A percentile compares a stretch with the other conserved stretches of the same genome.
phyloP scores from a whole-genome alignment of 2,113 vertebrate genomes.

The Mustela lutreola region DNA sequence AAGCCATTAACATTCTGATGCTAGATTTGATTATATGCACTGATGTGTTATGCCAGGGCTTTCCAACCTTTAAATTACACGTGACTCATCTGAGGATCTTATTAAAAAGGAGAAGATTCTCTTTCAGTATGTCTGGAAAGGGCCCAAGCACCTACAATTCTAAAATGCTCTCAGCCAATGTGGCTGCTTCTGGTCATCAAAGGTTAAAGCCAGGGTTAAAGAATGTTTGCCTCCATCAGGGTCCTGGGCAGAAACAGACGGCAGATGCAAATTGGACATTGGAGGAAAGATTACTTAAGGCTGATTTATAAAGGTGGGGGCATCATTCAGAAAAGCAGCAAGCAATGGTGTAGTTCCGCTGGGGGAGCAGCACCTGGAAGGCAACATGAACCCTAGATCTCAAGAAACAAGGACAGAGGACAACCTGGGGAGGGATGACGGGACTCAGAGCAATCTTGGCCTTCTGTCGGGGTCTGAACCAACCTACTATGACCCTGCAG shows the following conservation, averaged over 20 bases:
- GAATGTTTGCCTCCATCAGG: not conserved
- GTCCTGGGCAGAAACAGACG: not conserved
- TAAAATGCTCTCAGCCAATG: not conserved
- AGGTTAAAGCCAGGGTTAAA: not conserved
- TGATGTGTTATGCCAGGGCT: not conserved
- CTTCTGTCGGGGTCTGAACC: not conserved
- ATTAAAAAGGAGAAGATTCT: constrained; percentile 35
- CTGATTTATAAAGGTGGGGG: not conserved
- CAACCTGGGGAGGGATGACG: not conserved
- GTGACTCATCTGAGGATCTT: not conserved
- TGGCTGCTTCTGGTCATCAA: not conserved
- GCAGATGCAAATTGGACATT: not conserved
- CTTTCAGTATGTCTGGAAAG: not conserved
- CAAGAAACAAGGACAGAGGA: not conserved
- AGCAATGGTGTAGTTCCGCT: not conserved
- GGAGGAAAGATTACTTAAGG: not conserved
- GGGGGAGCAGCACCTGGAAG: not conserved
- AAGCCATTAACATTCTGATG: constrained; percentile 46
- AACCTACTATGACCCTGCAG: not conserved
- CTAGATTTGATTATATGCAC: constrained; percentile 27
- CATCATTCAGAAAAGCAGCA: not conserved
- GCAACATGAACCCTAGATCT: not conserved
- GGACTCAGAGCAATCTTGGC: not conserved
- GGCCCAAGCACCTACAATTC: not conserved
- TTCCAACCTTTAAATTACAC: not conserved